Percentiles rank a stretch among this genome's conserved stretches.
Evolutionary conservation across 2,888 invertebrate genomes (phyloP).

Genomic region (Cerastoderma edule): DNA sequence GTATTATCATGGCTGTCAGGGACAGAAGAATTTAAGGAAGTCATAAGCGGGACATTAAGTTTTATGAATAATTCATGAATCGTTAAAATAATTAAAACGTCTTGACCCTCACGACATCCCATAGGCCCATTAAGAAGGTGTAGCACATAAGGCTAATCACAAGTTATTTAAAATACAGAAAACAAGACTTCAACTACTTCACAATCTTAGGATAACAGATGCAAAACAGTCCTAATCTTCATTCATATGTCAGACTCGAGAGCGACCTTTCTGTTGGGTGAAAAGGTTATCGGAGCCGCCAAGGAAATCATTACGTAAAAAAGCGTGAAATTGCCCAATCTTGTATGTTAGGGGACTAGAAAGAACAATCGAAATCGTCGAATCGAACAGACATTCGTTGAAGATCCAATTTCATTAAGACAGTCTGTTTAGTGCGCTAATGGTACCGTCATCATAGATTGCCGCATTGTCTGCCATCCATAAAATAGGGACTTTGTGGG

Average conservation of each 20-base stretch:
- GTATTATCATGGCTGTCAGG: conserved; percentile 28
- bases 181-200: conserved; percentile 28
- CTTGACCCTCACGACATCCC: conserved; percentile 33
- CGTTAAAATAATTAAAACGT: conserved; percentile 34
- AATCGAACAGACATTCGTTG: conserved; percentile 20
- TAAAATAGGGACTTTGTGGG: not conserved
- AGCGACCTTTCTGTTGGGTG: conserved; percentile 17
- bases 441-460: conserved; percentile 17
- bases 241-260: conserved; percentile 31
- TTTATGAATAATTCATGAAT: conserved; percentile 51
- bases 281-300: conserved; percentile 13
- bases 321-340: conserved; percentile 23
- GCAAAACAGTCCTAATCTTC: conserved; percentile 29
- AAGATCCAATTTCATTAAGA: conserved; percentile 23
- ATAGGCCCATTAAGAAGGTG: conserved; percentile 16
- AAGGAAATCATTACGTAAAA: conserved; percentile 27
- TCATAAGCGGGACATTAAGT: conserved; percentile 16
- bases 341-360: conserved; percentile 12
- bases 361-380: conserved; percentile 10
- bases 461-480: conserved; percentile 6
- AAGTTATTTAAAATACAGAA: conserved; percentile 25
- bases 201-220: conserved; percentile 33
- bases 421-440: conserved; percentile 6
- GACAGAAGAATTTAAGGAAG: conserved; percentile 20
- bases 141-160: conserved; percentile 17